Percentiles rank a stretch among this genome's conserved stretches.
These are phyloP conservation scores for Calliphora vicina DNA, from an alignment of 1,140 invertebrate genomes.

Conservation along the genomic window DNA sequence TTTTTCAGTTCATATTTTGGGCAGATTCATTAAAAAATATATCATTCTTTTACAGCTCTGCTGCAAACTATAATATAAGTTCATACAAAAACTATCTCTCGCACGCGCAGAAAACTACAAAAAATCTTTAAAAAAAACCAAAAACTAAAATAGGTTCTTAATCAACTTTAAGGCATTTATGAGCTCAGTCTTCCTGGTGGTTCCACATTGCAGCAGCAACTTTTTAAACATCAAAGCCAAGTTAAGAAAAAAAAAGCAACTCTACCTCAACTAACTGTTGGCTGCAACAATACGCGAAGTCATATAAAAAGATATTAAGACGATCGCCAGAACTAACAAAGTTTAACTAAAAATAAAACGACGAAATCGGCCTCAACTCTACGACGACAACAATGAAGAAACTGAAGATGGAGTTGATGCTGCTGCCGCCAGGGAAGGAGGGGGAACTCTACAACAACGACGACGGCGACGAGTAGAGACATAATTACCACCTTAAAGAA, in stretches of 20 bases:
- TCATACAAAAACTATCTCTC: too few species aligned
- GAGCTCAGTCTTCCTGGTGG: neutral
- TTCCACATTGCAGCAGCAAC: neutral
- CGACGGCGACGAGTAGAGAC: conserved; percentile 45
- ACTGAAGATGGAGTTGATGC: neutral
- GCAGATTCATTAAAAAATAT: too few species aligned
- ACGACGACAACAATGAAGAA: too few species aligned
- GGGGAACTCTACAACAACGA: conserved; percentile 17
- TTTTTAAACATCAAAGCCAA: neutral
- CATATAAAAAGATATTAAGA: neutral
- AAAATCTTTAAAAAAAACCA: too few species aligned
- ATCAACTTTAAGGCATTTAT: conserved; percentile 18
- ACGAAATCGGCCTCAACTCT: neutral
- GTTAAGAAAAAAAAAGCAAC: too few species aligned
- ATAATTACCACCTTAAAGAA: conserved; percentile 62
- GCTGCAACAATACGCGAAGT: conserved; percentile 12
- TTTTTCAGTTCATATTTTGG: too few species aligned
- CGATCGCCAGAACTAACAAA: neutral
- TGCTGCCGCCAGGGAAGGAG: neutral
- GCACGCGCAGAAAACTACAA: too few species aligned
- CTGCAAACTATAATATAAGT: too few species aligned
- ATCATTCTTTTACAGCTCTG: too few species aligned
- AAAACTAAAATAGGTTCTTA: neutral
- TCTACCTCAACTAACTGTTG: neutral
- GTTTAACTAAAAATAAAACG: neutral